Base-by-base conservation (phyloP, 1,140 invertebrate species). In the Macrobrachium nipponense region DNA sequence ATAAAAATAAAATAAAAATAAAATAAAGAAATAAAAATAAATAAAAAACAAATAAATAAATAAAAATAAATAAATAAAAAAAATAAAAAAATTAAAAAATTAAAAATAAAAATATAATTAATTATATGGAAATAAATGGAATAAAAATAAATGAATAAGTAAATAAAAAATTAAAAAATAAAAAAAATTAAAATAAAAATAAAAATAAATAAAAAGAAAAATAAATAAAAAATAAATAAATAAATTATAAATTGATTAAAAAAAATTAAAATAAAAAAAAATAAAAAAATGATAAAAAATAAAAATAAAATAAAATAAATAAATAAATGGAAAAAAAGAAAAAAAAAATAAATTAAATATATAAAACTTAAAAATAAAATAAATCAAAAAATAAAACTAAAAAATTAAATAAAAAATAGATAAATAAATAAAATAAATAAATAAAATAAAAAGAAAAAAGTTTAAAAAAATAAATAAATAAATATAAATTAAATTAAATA, bases 141-240 rank as follows among this genome's bases (percentile, higher is more conserved):
- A 17, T 27, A 62, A 20, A n/a, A 70, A 15, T 14, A 70, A 11
- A 70, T 12, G 43, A 11, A 70, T 27, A n/a, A 70, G 12, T 20
- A 70, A 70, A 36, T 12, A 70, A 15, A 36, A 20, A 70, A 36
- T 4, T 27, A 5, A 27, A 36, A 70, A 70, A 12, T 20, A 70
- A 17, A 4, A 36, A 7, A 70, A 36, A 36, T 27, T 14, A 36
- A 36, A 70, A 70, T 20, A 12, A 17, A 70, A 12, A n/a, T 27
- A 70, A 36, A n/a, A 70, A 70, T 20, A n/a, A 70, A 17, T 27
- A 70, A 36, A 62, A 62, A 62, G 61, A 62, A 68, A 68, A 10
- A 27, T 14, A 62, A 62, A n/a, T 14, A 62, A 68, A 27, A 68
- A 68, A 27, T 20, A 20, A 18, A 27, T 20, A 20, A 68, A 27